Evolutionary conservation across 2,888 invertebrate genomes (phyloP).

Genomic region (Heteropelma amictum): DNA sequence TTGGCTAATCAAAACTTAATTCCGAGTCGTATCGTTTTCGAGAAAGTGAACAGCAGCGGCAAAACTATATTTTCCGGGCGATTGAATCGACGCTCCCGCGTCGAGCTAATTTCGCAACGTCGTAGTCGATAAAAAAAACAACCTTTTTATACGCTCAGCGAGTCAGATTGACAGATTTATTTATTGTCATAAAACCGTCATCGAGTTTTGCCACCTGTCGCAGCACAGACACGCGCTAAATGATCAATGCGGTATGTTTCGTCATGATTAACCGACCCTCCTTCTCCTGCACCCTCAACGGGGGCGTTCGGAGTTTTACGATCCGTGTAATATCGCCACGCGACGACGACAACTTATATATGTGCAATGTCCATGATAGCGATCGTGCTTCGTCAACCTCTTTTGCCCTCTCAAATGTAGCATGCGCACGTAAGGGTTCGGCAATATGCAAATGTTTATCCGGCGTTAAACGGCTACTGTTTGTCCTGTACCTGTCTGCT

Average conservation of each 20-base stretch:
- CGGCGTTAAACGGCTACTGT: conserved; percentile 62
- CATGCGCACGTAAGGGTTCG: conserved; percentile 26
- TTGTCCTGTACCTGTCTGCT: conserved; percentile 16
- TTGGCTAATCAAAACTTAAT: too few species aligned
- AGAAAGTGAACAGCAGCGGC: neutral
- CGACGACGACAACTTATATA: conserved; percentile 59
- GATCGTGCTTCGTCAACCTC: conserved; percentile 49
- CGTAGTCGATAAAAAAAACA: neutral
- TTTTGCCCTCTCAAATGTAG: conserved; percentile 37
- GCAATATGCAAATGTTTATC: conserved; percentile 69
- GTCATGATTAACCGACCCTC: conserved; percentile 28
- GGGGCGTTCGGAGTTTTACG: conserved; percentile 54
- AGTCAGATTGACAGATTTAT: neutral
- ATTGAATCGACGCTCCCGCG: neutral
- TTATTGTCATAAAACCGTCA: conserved; percentile 22
- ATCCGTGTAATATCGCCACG: conserved; percentile 70
- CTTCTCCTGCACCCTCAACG: too few species aligned
- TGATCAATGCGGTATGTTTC: conserved; percentile 36
- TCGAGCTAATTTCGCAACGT: too few species aligned
- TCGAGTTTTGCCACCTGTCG: conserved; percentile 42
- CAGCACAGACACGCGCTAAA: conserved; percentile 28
- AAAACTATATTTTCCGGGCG: neutral
- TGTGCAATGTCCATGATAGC: conserved; percentile 43
- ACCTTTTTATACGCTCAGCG: neutral
- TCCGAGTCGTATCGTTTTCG: too few species aligned